These are phyloP conservation scores for Lucinisca nassula DNA, from an alignment of 2,888 invertebrate species.

Conservation along the genomic window DNA sequence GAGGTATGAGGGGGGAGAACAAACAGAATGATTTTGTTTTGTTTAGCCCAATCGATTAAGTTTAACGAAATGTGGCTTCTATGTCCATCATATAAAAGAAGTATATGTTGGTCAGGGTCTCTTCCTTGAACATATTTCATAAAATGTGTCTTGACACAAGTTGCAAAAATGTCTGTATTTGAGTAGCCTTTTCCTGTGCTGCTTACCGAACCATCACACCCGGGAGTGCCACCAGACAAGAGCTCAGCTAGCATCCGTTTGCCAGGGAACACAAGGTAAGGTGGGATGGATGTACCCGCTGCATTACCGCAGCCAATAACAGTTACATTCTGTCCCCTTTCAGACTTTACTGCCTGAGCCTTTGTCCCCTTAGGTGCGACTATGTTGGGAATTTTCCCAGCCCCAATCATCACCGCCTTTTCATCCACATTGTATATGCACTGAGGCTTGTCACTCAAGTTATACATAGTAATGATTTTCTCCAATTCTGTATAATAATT, in stretches of 20 bases:
- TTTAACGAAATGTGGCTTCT: constrained; percentile 38
- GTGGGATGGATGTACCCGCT: not conserved
- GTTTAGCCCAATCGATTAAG: constrained; percentile 45
- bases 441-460: no score
- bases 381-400: no score
- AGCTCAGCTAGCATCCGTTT: not conserved
- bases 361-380: no score
- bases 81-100: constrained; percentile 39
- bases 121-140: not conserved
- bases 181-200: not conserved
- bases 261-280: not conserved
- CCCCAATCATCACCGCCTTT: no score
- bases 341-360: not conserved
- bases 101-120: not conserved
- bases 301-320: not conserved
- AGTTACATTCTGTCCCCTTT: not conserved
- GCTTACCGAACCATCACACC: not conserved
- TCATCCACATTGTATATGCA: no score
- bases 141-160: not conserved
- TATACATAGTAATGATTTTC: no score
- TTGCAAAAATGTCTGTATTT: not conserved
- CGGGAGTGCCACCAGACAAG: not conserved
- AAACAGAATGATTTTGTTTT: constrained; percentile 49
- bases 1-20: constrained; percentile 58
- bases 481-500: no score